These are phyloP conservation scores for Helostoma temminkii DNA, from an alignment of 2,797 vertebrate genomes.

Conservation along the genomic window DNA sequence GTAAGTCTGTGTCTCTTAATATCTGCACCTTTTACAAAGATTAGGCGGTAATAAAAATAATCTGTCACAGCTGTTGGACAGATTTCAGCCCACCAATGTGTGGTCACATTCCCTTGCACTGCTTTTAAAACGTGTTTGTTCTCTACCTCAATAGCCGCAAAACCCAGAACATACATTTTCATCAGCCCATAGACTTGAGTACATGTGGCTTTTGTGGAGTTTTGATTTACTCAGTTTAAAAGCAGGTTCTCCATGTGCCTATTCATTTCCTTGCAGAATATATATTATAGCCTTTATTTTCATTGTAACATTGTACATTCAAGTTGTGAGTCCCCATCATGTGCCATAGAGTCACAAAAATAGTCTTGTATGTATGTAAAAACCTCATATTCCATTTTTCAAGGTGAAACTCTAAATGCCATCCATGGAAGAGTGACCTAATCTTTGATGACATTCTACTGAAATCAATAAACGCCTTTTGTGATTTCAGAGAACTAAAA, in stretches of 20 bases:
- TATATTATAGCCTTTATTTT: not conserved
- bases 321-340: not conserved
- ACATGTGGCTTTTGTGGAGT: too few relatives aligned
- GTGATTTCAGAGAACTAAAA: constrained; percentile 8
- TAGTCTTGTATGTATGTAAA: not conserved
- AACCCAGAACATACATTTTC: not conserved
- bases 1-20: not conserved
- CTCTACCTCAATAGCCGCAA: not conserved
- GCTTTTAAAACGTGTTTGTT: too few relatives aligned
- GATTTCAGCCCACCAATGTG: not conserved
- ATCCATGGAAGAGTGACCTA: constrained; percentile 5
- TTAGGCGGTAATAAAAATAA: not conserved
- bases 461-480: constrained; percentile 17
- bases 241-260: not conserved
- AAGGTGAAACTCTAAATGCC: constrained; percentile 8
- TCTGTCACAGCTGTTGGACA: not conserved
- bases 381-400: constrained; percentile 2
- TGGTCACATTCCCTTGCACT: not conserved
- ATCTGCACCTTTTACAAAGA: not conserved
- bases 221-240: not conserved
- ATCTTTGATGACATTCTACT: not conserved
- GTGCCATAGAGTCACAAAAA: not conserved
- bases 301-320: not conserved
- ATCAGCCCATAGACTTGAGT: not conserved
- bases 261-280: too few relatives aligned